Evolutionary conservation across 2,797 vertebrate genomes (phyloP), one percentile per base, ranked within the genome.

Genomic region (Trachurus trachurus): DNA sequence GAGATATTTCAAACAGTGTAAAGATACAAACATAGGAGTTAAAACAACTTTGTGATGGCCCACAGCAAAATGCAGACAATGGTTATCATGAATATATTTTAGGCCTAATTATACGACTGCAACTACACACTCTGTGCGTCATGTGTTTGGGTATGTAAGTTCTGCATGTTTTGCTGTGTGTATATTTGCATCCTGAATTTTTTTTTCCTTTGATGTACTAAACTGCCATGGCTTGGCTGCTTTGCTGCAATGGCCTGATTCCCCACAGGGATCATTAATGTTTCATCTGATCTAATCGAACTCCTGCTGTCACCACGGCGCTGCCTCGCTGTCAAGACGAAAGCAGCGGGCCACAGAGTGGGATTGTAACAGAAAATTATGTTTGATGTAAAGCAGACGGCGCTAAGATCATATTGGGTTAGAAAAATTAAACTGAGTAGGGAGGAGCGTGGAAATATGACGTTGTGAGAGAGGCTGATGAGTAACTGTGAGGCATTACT

Each of bases 211-310:
- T 77, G 63, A 83, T 84, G 82, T 62, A 26, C 13, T 62, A 26
- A 11, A 19, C 75, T 40, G 65, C 56, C 31, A 16, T 29, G 22
- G 29, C 44, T 70, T 6, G 61, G 40, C 73, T 58, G 74, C 70
- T 69, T 75, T 54, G 74, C 70, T 69, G 79, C 72, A 31, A 61
- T n/a, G 62, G 75, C 74, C 72, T 58, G 63, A 83, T 87, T 88
- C 81, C 73, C 82, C 76, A 40, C 74, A 34, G 85, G 71, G 69
- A 83, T 87, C 78, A 76, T 92, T 77, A 88, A 89, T 82, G 84
- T 92, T 92, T 91, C 71, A 87, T 91, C 65, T 78, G 47, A 89
- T 88, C 82, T 87, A 81, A 90, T 89, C 57, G 56, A 85, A 78
- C 71, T 65, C 84, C 81, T 65, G 88, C 86, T 85, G 88, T 87